Evolutionary conservation across 2,888 invertebrate genomes (phyloP), one percentile per base, ranked within the genome.

Genomic region (Atethmia centrago): DNA sequence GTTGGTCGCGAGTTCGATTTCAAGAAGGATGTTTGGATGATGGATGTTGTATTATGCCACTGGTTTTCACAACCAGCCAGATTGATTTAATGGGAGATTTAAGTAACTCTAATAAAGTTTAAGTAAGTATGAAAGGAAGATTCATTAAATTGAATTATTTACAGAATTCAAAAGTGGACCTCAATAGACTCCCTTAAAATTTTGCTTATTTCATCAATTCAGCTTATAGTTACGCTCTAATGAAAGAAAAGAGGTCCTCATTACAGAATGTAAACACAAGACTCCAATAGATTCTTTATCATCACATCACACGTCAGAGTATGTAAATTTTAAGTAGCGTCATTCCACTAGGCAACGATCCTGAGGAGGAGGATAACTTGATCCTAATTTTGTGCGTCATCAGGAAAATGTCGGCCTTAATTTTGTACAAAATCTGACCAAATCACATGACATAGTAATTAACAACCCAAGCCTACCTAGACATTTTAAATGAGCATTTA

Each of bases 361-460:
- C 16, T 25, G 4, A 59, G 16, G 5, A 56, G 21, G n/a, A 40
- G 40, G 28, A 49, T 42, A 72, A 42, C 42, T 49, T 58, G 49
- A 51, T 25, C 58, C 21, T 40, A 42, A 72, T 51, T 59, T 58
- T 49, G 12, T 42, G 5, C 42, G 31, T 59, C 42, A 72, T 42
- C 10, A 74, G 10, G 28, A 21, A 42, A 74, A 51, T 25, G 5
- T 31, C 7, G 1, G n/a, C 19, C 16, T 25, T 21, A 16, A 25
- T 51, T 59, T n/a, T 12, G n/a, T 31, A 21, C 8, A 45, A 70
- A 71, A 69, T 42, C 10, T 16, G 36, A 19, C 21, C 40, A 71
- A 71, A 45, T 16, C 1, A 40, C 16, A 16, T 28, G 19, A 16
- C 21, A 55, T 12, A 45, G 10, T 36, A 71, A 28, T 71, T 56